A percentile compares a stretch with the other conserved stretches of the same genome.
phyloP scores from a whole-genome alignment of 2,113 vertebrate genomes.

The Ictalurus furcatus region DNA sequence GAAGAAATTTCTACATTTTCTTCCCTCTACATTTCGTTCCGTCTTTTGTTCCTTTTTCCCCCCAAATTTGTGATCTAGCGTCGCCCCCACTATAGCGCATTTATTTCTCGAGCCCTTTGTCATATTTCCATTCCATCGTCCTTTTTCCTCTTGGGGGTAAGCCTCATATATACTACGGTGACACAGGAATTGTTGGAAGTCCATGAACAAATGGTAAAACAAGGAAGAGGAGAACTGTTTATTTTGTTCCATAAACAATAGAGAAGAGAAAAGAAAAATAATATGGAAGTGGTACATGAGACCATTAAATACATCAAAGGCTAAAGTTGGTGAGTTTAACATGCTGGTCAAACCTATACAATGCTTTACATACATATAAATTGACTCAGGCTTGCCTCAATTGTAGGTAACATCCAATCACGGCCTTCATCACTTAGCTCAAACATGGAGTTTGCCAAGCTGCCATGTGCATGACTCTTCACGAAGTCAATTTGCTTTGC shows the following conservation, averaged over 20 bases:
- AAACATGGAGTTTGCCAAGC: neutral
- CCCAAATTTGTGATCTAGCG: neutral
- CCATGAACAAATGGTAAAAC: neutral
- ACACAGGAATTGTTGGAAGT: neutral
- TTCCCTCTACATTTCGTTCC: neutral
- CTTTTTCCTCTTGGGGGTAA: neutral
- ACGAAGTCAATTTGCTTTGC: too few relatives aligned
- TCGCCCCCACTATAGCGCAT: neutral
- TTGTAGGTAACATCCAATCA: neutral
- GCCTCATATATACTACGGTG: neutral
- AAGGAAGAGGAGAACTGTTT: neutral
- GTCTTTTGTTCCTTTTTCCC: neutral
- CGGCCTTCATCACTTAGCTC: neutral
- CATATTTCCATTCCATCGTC: neutral
- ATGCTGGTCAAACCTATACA: neutral
- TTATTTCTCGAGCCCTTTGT: neutral
- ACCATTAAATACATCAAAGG: neutral
- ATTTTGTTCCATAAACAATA: neutral
- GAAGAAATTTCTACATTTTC: neutral
- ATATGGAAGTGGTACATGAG: neutral
- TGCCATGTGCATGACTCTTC: too few relatives aligned
- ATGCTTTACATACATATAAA: neutral
- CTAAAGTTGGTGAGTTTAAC: neutral
- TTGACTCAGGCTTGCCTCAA: neutral
- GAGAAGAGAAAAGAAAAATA: neutral